Evolutionary conservation across 2,113 vertebrate species (phyloP).

Genomic region (Erythrocercus mccallii): DNA sequence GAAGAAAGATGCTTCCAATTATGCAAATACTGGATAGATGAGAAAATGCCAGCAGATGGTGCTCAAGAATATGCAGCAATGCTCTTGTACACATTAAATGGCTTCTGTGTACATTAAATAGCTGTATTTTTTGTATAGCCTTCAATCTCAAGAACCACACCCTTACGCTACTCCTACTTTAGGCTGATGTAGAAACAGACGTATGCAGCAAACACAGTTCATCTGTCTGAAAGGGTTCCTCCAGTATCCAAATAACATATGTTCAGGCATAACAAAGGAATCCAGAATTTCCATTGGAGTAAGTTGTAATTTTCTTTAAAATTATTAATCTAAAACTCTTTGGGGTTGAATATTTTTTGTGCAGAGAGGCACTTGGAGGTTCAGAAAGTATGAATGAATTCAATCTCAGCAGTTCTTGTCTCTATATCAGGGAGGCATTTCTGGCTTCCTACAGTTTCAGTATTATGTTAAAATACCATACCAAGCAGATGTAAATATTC

Average conservation of each 20-base stretch:
- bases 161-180: background rate
- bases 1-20: background rate
- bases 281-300: background rate
- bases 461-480: background rate
- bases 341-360: background rate
- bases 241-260: background rate
- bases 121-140: background rate
- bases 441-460: background rate
- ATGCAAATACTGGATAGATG: background rate
- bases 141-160: background rate
- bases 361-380: background rate
- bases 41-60: slow-evolving; percentile 33
- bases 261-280: background rate
- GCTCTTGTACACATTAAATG: background rate
- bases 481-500: background rate
- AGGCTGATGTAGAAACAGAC: background rate
- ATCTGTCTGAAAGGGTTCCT: background rate
- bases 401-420: background rate
- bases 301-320: background rate
- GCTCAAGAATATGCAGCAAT: slow-evolving; percentile 10
- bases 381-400: background rate
- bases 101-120: background rate
- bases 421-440: background rate
- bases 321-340: background rate
- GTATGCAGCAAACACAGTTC: background rate